Evolutionary conservation across 2,888 invertebrate species (phyloP).

Genomic region (Conchocele bisecta): DNA sequence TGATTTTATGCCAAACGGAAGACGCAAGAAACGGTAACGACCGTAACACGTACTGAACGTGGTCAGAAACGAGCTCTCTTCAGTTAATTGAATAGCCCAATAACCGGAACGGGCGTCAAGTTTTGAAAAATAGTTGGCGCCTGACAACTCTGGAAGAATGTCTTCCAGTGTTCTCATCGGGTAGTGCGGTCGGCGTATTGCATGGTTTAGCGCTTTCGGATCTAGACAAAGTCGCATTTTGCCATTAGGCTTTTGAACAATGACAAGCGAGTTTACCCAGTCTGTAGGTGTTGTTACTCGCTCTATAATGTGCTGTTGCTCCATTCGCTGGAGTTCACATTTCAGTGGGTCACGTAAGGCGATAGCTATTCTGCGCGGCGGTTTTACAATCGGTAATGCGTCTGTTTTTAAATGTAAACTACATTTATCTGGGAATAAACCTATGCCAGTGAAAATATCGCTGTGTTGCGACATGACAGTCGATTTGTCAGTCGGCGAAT

Average conservation of each 20-base stretch:
- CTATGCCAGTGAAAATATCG: not conserved
- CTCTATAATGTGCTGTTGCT: constrained; percentile 5
- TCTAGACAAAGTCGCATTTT: constrained; percentile 53
- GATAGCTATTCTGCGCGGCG: constrained; percentile 14
- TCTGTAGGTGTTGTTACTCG: constrained; percentile 34
- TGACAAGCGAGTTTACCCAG: constrained; percentile 38
- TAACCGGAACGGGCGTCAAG: constrained; percentile 40
- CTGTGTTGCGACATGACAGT: constrained; percentile 16
- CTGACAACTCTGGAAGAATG: constrained; percentile 25
- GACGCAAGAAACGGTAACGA: constrained; percentile 47
- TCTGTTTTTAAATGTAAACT: not conserved
- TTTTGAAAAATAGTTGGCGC: constrained; percentile 38
- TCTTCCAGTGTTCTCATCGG: constrained; percentile 44
- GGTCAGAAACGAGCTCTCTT: constrained; percentile 31
- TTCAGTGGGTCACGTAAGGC: constrained; percentile 19
- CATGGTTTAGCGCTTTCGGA: constrained; percentile 48
- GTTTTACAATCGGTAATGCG: not conserved
- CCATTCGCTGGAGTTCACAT: constrained; percentile 19
- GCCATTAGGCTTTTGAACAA: constrained; percentile 31
- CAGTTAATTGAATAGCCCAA: constrained; percentile 38
- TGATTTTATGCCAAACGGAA: constrained; percentile 44
- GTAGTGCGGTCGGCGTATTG: constrained; percentile 28
- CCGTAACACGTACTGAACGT: constrained; percentile 53
- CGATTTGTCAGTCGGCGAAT: not conserved
- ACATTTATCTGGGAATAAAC: constrained; percentile 2